phyloP scores from a whole-genome alignment of 2,797 vertebrate species.

The Saguinus oedipus region DNA sequence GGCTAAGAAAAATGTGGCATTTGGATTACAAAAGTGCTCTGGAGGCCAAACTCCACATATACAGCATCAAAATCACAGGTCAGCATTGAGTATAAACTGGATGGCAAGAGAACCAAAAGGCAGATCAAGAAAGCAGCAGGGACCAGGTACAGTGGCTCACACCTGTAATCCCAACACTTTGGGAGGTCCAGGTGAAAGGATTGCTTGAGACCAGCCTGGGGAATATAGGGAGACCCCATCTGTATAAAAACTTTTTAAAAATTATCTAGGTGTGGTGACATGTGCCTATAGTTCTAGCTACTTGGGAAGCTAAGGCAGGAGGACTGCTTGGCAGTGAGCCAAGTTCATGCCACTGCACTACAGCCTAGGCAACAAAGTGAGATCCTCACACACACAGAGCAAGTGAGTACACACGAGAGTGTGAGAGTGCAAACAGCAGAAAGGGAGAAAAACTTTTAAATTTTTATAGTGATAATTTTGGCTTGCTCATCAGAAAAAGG shows the following conservation, averaged over 20 bases:
- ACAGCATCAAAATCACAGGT: not conserved
- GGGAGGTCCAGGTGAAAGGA: not conserved
- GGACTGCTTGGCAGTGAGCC: not conserved
- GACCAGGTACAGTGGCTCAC: not conserved
- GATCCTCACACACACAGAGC: too few species aligned
- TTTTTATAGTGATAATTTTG: not conserved
- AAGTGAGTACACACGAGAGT: too few species aligned
- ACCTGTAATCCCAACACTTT: not conserved
- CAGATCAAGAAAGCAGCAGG: not conserved
- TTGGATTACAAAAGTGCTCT: not conserved
- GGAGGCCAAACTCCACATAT: not conserved
- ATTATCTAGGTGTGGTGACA: too few species aligned
- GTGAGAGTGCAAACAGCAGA: not conserved
- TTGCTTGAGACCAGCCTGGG: not conserved
- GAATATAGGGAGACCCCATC: not conserved
- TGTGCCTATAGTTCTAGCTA: not conserved
- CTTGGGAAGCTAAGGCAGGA: not conserved
- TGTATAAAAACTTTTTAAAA: fast-evolving
- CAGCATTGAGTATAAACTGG: not conserved
- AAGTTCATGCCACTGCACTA: not conserved
- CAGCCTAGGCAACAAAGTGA: not conserved
- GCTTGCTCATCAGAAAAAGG: not conserved
- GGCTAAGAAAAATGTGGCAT: not conserved
- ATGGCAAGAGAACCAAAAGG: not conserved
- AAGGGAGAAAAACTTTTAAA: not conserved